Base-by-base conservation (phyloP, 2,888 invertebrate species). In the Hypomecis punctinalis region DNA sequence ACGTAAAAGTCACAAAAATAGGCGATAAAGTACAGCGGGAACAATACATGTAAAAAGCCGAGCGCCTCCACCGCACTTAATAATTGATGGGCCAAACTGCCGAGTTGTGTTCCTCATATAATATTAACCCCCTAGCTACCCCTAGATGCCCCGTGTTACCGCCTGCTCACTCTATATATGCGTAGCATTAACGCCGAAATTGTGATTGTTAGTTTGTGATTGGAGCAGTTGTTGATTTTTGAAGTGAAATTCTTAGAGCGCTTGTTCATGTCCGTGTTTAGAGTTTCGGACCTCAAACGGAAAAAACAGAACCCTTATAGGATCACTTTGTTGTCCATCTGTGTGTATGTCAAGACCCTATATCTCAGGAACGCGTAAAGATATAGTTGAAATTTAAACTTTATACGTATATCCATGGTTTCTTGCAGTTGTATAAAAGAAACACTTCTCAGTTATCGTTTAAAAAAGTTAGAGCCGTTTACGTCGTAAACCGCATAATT, bases 41-140 rank as follows among this genome's bases (percentile, higher is more conserved):
- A 88, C 89, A 89, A 87, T 91, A 84, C 88, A 86, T 88, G 90
- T 90, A 91, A 90, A 91, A 89, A 89, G 81, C 81, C 79, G 79
- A 80, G 77, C 77, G 80, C 86, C 87, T 87, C 88, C 83, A 81
- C 86, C 84, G 82, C 81, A 77, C 80, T 93, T 84, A 93, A 93
- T 93, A 93, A 90, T 93, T 88, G 85, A 93, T 90, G 85, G 79
- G 75, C 81, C 84, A 91, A 93, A 93, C 93, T 91, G 93, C 91
- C 86, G 92, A 93, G 92, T 90, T 93, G 92, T 93, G 93, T 93
- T 84, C 77, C 89, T 91, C 90, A 89, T 93, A 85, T 83, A 92
- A 90, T 90, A 93, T 93, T 90, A 80, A 93, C 81, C 79, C 82
- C 88, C 88, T 85, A 80, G 81, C 84, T 48, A 43, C 58, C 69